Evolutionary conservation across 2,888 invertebrate species (phyloP).

Genomic region (Epiblema foenella): DNA sequence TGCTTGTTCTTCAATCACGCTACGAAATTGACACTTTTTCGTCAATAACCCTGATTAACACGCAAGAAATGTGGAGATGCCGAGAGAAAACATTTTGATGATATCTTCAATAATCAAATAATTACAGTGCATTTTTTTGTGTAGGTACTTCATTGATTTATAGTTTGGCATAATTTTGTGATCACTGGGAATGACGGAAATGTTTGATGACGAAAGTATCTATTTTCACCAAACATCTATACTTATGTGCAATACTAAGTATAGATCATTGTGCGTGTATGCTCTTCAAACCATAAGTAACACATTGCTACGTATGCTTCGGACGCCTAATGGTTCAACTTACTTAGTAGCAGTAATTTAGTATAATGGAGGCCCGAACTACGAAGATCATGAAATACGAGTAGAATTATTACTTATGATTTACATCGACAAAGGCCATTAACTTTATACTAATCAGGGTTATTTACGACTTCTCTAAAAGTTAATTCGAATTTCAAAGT

Average conservation of each 20-base stretch:
- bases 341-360: conserved; percentile 33
- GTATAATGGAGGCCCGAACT: conserved; percentile 24
- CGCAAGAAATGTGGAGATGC: too few species aligned
- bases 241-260: not conserved
- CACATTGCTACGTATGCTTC: conserved; percentile 2
- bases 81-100: too few species aligned
- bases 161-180: too few species aligned
- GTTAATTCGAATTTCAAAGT: not conserved
- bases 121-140: too few species aligned
- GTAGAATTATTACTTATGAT: conserved; percentile 30
- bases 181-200: too few species aligned
- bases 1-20: not conserved
- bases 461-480: conserved; percentile 8
- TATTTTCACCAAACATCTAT: too few species aligned
- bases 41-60: too few species aligned
- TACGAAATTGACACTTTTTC: not conserved
- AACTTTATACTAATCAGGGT: conserved; percentile 12
- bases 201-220: too few species aligned
- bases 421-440: conserved; percentile 19
- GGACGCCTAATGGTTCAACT: conserved; percentile 31
- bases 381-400: conserved; percentile 28
- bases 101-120: too few species aligned
- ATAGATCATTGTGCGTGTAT: too few species aligned
- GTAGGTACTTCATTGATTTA: too few species aligned
- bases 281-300: not conserved